phyloP scores from a whole-genome alignment of 1,140 invertebrate genomes.

The Nilaparvata lugens region DNA sequence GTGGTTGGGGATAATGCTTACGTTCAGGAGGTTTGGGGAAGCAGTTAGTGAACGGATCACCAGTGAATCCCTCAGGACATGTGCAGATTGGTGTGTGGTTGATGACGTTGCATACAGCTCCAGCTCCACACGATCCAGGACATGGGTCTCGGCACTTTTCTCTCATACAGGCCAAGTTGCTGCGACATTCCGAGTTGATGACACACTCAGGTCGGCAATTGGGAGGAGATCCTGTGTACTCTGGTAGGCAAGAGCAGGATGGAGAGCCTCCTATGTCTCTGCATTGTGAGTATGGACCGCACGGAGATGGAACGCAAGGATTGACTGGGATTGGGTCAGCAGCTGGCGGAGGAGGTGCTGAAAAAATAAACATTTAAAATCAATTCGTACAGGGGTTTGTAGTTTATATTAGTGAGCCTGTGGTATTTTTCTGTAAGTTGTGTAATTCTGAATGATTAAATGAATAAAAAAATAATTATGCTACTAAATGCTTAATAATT shows the following conservation, averaged over 20 bases:
- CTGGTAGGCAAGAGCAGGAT: slow-evolving; percentile 54
- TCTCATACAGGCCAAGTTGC: slow-evolving; percentile 53
- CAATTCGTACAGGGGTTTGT: slow-evolving; percentile 69
- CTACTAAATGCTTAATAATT: too few species aligned
- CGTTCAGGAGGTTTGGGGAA: slow-evolving; percentile 34
- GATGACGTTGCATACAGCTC: slow-evolving; percentile 51
- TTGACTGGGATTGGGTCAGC: slow-evolving; percentile 37
- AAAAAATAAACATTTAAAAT: slow-evolving; percentile 49
- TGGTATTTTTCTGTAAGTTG: too few species aligned
- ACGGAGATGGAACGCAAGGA: slow-evolving; percentile 62
- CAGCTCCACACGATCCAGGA: slow-evolving; percentile 53
- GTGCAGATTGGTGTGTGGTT: slow-evolving; percentile 58
- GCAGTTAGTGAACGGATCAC: slow-evolving; percentile 56
- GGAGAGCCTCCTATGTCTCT: slow-evolving; percentile 47
- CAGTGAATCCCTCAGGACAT: slow-evolving; percentile 53
- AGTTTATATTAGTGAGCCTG: too few species aligned
- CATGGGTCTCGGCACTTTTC: slow-evolving; percentile 62
- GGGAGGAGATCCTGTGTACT: slow-evolving; percentile 55
- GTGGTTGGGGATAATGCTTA: slow-evolving; percentile 13
- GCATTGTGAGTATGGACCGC: slow-evolving; percentile 59
- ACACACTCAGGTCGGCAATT: slow-evolving; percentile 63
- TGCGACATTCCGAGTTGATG: slow-evolving; percentile 58
- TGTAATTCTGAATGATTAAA: too few species aligned
- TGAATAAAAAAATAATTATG: too few species aligned
- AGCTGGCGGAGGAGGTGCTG: slow-evolving; percentile 37